Evolutionary conservation across 2,797 vertebrate genomes (phyloP).

Genomic region (Ciconia nigra): DNA sequence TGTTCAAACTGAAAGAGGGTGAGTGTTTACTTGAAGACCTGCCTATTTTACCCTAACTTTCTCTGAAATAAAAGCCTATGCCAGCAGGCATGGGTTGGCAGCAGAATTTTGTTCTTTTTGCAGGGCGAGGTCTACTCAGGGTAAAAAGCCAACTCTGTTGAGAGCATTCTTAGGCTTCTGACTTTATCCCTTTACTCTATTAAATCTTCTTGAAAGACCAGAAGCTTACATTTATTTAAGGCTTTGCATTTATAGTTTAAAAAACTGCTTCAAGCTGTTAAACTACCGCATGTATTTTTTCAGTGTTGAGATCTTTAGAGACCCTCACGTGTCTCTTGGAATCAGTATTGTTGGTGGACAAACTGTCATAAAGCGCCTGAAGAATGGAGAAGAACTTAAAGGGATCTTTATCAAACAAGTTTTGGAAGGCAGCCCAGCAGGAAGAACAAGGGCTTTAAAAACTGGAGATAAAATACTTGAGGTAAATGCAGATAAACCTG

Average conservation of each 20-base stretch:
- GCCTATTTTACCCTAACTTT: background rate
- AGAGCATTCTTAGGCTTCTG: no score
- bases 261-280: slow-evolving; percentile 16
- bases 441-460: slow-evolving; percentile 83
- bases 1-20: background rate
- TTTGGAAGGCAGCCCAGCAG: slow-evolving; percentile 87
- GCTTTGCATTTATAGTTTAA: background rate
- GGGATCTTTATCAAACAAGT: slow-evolving; percentile 99
- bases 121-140: background rate
- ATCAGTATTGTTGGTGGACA: slow-evolving; percentile 96
- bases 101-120: background rate
- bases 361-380: slow-evolving; percentile 90
- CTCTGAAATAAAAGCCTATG: background rate
- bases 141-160: background rate
- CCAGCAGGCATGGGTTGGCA: background rate
- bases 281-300: background rate
- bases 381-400: slow-evolving; percentile 94
- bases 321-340: slow-evolving; percentile 86
- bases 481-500: slow-evolving; percentile 74
- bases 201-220: slow-evolving; percentile 28
- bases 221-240: background rate
- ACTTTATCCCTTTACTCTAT: background rate
- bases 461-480: slow-evolving; percentile 98
- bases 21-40: background rate
- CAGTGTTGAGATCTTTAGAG: slow-evolving; percentile 90